Percentiles rank a stretch among this genome's conserved stretches.
Conservation (phyloP, 2,113 vertebrate species). For the Dinomys branickii region DNA sequence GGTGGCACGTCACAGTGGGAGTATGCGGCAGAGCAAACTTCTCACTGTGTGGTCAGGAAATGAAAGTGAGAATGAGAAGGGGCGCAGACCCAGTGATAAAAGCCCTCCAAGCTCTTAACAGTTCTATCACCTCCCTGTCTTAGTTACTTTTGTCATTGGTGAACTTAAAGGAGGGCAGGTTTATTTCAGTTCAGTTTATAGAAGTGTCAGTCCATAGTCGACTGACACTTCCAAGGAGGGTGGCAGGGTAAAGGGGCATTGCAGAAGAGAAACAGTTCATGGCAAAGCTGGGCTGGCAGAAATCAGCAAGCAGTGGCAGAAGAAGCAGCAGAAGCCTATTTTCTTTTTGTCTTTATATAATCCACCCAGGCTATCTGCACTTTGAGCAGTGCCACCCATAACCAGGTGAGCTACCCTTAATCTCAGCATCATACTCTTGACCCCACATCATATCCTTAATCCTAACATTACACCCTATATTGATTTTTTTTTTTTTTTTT, state of each 20-base stretch:
- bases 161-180: background rate
- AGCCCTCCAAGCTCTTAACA: background rate
- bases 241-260: background rate
- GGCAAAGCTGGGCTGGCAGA: background rate
- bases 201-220: background rate
- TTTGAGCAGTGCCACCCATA: background rate
- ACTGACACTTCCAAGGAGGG: background rate
- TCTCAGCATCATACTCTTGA: background rate
- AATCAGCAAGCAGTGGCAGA: background rate
- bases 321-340: background rate
- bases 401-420: background rate
- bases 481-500: too few relatives aligned
- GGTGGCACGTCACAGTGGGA: background rate
- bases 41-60: background rate
- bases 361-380: background rate
- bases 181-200: background rate
- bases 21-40: too few relatives aligned
- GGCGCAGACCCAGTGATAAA: background rate
- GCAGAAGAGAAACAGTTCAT: background rate
- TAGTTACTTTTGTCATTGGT: background rate
- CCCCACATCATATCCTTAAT: background rate
- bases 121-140: background rate
- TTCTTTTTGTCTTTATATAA: background rate
- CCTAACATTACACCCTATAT: background rate
- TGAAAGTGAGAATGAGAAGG: background rate